Evolutionary conservation across 2,888 invertebrate species (phyloP).

Genomic region (Epicampocera succincta): DNA sequence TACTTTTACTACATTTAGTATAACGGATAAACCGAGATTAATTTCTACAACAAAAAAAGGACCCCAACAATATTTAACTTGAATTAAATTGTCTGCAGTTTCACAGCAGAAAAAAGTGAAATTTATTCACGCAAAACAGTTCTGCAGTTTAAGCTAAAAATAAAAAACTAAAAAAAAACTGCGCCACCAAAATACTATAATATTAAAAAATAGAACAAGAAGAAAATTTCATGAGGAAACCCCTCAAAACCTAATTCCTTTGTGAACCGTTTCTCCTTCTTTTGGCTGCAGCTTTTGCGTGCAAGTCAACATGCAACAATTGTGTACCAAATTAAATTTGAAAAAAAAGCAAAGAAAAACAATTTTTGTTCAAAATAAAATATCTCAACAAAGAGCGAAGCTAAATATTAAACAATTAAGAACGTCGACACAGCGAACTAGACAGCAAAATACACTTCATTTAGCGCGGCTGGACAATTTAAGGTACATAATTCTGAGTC

Average conservation of each 20-base stretch:
- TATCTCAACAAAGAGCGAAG: slow-evolving; percentile 4
- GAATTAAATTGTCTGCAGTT: slow-evolving; percentile 34
- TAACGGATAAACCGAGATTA: too few species aligned
- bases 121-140: too few species aligned
- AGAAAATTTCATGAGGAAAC: slow-evolving; percentile 27
- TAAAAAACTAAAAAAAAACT: slow-evolving; percentile 29
- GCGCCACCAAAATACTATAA: slow-evolving; percentile 12
- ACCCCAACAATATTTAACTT: background rate
- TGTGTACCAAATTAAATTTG: slow-evolving; percentile 38
- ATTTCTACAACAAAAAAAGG: too few species aligned
- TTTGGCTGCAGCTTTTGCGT: slow-evolving; percentile 7
- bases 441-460: background rate
- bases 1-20: too few species aligned
- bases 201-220: background rate
- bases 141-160: background rate
- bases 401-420: background rate
- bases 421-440: background rate
- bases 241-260: slow-evolving; percentile 52
- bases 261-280: slow-evolving; percentile 19
- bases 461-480: too few species aligned
- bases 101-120: background rate
- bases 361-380: slow-evolving; percentile 12
- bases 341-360: slow-evolving; percentile 3
- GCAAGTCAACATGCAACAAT: slow-evolving; percentile 56
- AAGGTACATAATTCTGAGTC: too few species aligned